phyloP scores from a whole-genome alignment of 2,888 invertebrate species.

The Anarsia innoxiella region DNA sequence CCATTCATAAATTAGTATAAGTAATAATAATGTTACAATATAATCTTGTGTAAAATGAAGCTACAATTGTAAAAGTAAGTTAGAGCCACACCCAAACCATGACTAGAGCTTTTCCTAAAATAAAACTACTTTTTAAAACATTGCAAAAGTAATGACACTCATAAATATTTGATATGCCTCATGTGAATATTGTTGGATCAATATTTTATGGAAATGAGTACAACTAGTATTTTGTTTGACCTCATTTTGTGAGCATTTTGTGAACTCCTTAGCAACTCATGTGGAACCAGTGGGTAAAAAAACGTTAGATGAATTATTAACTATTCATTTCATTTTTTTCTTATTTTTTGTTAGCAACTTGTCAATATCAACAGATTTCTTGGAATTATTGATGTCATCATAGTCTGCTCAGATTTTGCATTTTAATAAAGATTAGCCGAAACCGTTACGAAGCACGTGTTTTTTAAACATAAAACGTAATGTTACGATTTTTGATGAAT shows the following conservation, averaged over 20 bases:
- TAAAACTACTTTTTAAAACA: neutral
- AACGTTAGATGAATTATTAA: constrained; percentile 1
- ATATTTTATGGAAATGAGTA: constrained; percentile 18
- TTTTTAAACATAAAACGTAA: too few species aligned
- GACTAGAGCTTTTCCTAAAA: too few species aligned
- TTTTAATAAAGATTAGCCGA: too few species aligned
- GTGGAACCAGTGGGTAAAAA: constrained; percentile 24
- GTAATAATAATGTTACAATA: too few species aligned
- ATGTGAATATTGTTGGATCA: constrained; percentile 10
- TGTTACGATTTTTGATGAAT: neutral
- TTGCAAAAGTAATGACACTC: neutral
- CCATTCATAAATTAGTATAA: too few species aligned
- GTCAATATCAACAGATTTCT: too few species aligned
- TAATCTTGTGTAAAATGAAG: too few species aligned
- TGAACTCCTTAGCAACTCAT: constrained; percentile 22
- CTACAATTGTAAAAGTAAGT: too few species aligned
- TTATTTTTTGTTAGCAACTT: constrained; percentile 1
- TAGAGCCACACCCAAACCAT: too few species aligned
- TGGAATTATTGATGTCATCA: too few species aligned
- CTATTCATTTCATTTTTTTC: constrained; percentile 7
- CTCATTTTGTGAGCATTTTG: constrained; percentile 13
- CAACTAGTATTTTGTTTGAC: constrained; percentile 16
- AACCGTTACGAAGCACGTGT: too few species aligned
- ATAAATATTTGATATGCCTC: neutral
- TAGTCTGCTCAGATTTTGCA: too few species aligned